Evolutionary conservation across 2,113 vertebrate genomes (phyloP).

Genomic region (Eulemur macaco): DNA sequence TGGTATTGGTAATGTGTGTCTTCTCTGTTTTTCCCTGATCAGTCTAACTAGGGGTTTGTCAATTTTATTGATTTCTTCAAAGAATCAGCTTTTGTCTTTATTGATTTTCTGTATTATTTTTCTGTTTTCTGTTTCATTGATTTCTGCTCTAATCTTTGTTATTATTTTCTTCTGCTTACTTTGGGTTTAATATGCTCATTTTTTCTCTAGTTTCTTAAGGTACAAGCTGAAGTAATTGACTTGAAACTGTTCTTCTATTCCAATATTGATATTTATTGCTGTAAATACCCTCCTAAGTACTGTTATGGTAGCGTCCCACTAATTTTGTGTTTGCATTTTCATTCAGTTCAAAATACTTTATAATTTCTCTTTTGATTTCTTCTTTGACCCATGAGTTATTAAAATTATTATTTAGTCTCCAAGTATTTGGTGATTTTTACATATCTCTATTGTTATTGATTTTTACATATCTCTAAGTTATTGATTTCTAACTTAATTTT

Average conservation of each 20-base stretch:
- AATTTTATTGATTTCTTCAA: slow-evolving; percentile 35
- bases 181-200: not conserved
- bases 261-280: not conserved
- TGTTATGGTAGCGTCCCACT: not conserved
- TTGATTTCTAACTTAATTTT: not conserved
- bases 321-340: not conserved
- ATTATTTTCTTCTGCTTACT: not conserved
- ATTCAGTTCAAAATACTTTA: not conserved
- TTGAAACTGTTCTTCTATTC: not conserved
- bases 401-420: not conserved
- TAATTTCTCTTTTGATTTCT: not conserved
- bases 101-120: slow-evolving; percentile 7
- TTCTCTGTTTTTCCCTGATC: not conserved
- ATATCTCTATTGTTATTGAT: not conserved
- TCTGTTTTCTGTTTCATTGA: not conserved
- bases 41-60: not conserved
- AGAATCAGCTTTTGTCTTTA: not conserved
- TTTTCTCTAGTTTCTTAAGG: not conserved
- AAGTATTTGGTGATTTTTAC: not conserved
- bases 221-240: not conserved
- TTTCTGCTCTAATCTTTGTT: slow-evolving; percentile 17
- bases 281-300: not conserved
- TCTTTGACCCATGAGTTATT: not conserved
- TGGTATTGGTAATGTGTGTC: not conserved
- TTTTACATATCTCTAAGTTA: not conserved